phyloP scores from a whole-genome alignment of 2,797 vertebrate genomes.

The Lagodon rhomboides region DNA sequence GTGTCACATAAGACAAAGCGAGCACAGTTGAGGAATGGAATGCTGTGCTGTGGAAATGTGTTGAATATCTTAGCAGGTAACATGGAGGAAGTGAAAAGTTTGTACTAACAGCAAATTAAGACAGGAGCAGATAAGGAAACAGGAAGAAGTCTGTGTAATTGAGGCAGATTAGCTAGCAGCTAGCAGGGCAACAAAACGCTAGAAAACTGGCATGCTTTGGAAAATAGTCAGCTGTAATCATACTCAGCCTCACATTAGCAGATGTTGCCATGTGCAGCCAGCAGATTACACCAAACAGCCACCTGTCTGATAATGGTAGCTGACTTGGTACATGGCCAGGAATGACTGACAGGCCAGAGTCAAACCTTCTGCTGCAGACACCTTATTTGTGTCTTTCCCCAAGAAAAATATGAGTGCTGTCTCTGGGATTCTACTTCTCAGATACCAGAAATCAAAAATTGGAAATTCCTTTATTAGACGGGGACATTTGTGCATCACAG shows the following conservation, averaged over 20 bases:
- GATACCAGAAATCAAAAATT: no score
- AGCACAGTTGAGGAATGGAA: no score
- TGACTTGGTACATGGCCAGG: constrained; percentile 8
- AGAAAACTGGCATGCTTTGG: background rate
- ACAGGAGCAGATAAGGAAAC: no score
- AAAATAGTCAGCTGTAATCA: constrained; percentile 6
- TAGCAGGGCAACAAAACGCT: background rate
- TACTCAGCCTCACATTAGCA: constrained; percentile 10
- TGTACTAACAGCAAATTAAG: no score
- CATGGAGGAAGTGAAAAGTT: no score
- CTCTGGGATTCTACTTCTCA: no score
- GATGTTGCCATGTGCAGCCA: constrained; percentile 19
- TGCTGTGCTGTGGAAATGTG: no score
- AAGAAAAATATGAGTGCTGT: background rate
- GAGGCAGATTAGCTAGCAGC: background rate
- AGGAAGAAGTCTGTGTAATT: background rate
- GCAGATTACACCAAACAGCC: constrained; percentile 16
- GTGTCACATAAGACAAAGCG: no score
- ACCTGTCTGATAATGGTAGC: constrained; percentile 10
- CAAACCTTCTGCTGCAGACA: background rate
- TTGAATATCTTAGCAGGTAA: no score
- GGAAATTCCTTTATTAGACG: no score
- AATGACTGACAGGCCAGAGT: background rate
- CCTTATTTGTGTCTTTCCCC: background rate
- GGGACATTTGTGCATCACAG: no score